Conservation (phyloP, 2,797 vertebrate species). For the Cossypha caffra region DNA sequence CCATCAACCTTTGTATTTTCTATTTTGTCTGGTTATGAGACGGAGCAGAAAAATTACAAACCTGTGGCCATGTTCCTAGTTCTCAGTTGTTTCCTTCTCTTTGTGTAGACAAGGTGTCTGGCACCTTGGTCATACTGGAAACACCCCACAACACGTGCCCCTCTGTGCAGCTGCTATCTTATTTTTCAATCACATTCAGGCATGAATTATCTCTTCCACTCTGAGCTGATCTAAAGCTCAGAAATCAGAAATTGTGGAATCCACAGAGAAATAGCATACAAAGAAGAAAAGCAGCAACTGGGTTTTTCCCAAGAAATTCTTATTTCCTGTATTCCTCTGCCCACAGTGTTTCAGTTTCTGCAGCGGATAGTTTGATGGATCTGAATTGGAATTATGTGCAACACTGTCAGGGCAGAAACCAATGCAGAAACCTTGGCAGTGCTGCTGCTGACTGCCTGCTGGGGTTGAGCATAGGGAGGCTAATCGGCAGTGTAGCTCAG, state of each 20-base stretch:
- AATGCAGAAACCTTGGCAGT: not conserved
- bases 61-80: rapidly evolving
- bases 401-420: not conserved
- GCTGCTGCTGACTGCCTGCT: not conserved
- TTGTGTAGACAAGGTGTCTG: not conserved
- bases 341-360: not conserved
- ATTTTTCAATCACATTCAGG: not conserved
- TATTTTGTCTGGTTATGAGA: not conserved
- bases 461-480: not conserved
- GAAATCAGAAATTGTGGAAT: not conserved
- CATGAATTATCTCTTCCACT: not conserved
- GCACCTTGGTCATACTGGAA: not conserved
- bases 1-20: not conserved
- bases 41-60: not conserved
- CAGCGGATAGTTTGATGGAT: not conserved
- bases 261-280: not conserved
- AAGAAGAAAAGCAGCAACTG: not conserved
- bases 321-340: conserved; percentile 8
- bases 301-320: conserved; percentile 32
- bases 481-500: not conserved
- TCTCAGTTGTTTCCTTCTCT: not conserved
- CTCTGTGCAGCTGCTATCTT: not conserved
- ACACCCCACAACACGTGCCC: not conserved
- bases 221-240: not conserved
- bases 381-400: not conserved